Evolutionary conservation across 2,113 vertebrate species (phyloP), one percentile per base, ranked within the genome.

Genomic region (Oceanites oceanicus): DNA sequence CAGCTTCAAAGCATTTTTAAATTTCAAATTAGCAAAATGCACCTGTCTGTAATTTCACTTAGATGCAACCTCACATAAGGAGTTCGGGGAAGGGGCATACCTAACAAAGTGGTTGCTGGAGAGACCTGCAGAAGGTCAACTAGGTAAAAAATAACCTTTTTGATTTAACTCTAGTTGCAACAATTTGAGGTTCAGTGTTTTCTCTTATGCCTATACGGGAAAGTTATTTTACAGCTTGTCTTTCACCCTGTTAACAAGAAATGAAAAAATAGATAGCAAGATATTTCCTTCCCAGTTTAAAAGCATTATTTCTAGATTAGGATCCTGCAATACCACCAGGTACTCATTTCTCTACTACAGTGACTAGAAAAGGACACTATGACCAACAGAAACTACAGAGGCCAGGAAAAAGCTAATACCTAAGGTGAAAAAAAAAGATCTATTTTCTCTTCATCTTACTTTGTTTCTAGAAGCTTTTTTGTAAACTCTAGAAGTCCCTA

Each of bases 81-180:
- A 4, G 8, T 6, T 75, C 26, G 49, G 27, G 40, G 42, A 34
- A 71, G 25, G 21, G 52, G 1, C 26, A 36, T 18, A 44, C 1
- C 2, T 2, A 11, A 38, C 25, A 10, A 36, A 21, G 15, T 5
- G 1, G 7, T 2, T 40, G 38, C 26, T 59, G 44, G 9, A 38
- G 32, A 47, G 4, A 83, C 29, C 16, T 80, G 18, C 22, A 88
- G 11, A 22, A 32, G 59, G 15, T 30, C 49, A 68, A 9, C 4
- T 27, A 12, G 16, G 40, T 27, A 16, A 40, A 86, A 88, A 36
- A 4, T 0, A 20, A 16, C 4, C 10, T 20, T 92, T 63, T 72
- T 50, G 17, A 29, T 75, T 59, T 42, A 73, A 26, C 3, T 11
- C 2, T 53, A 40, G 7, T 34, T 44, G 14, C 65, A 77, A 42